Evolutionary conservation across 2,888 invertebrate species (phyloP).

Genomic region (Cheilosia soror): DNA sequence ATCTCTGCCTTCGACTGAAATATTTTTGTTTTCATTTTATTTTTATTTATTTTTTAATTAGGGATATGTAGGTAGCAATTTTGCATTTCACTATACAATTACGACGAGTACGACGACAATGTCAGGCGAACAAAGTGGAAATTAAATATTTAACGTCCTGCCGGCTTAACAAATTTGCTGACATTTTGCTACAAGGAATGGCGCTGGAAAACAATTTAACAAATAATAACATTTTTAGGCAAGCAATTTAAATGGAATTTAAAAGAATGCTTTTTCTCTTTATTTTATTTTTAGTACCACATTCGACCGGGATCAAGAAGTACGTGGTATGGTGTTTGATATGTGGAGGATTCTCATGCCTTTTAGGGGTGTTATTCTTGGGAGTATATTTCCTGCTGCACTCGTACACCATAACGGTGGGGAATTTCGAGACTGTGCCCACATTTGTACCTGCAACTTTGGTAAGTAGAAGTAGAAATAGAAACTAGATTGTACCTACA

Average conservation of each 20-base stretch:
- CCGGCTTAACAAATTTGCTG: conserved; percentile 11
- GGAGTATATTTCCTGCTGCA: conserved; percentile 91
- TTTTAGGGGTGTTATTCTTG: conserved; percentile 90
- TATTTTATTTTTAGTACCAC: conserved; percentile 81
- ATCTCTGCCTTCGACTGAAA: conserved; percentile 43
- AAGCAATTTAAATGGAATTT: conserved; percentile 5
- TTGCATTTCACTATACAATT: conserved; percentile 44
- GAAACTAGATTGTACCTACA: background rate
- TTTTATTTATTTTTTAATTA: conserved; percentile 4
- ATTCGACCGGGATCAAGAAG: conserved; percentile 85
- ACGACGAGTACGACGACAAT: conserved; percentile 1
- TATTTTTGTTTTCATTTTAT: conserved; percentile 37
- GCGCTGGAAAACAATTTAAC: background rate
- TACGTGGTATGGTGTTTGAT: conserved; percentile 91
- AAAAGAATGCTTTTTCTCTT: background rate
- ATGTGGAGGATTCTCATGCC: conserved; percentile 89
- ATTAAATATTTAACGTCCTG: conserved; percentile 39
- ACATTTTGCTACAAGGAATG: background rate
- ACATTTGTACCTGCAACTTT: conserved; percentile 96
- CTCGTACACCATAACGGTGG: conserved; percentile 89
- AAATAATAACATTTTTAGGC: background rate
- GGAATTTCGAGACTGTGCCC: conserved; percentile 95
- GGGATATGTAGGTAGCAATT: conserved; percentile 36
- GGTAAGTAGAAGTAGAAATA: conserved; percentile 85
- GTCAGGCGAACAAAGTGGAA: conserved; percentile 22